These are phyloP conservation scores for Nasua narica DNA, from an alignment of 2,797 vertebrate genomes.

Conservation along the genomic window DNA sequence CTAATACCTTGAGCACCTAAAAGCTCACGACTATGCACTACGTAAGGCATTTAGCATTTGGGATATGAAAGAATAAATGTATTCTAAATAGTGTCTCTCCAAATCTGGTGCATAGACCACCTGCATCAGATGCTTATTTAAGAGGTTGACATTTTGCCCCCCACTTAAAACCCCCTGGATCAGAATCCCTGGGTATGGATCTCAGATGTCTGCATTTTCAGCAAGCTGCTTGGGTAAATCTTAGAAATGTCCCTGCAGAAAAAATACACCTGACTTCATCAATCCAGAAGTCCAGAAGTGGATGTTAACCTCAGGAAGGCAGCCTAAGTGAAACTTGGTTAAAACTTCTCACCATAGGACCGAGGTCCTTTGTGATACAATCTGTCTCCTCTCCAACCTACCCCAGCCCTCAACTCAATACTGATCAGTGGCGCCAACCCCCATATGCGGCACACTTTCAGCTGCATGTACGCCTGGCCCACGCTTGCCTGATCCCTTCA, in stretches of 20 bases:
- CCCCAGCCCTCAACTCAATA: fast-evolving
- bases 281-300: not conserved
- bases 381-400: too few species aligned
- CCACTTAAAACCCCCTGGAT: not conserved
- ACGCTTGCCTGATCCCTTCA: fast-evolving
- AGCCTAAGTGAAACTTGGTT: not conserved
- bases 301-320: not conserved
- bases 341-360: not conserved
- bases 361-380: not conserved
- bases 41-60: not conserved
- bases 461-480: fast-evolving
- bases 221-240: not conserved
- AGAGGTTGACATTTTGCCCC: not conserved
- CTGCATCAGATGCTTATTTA: not conserved
- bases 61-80: not conserved
- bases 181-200: not conserved
- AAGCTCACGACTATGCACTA: not conserved
- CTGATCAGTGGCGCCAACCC: fast-evolving
- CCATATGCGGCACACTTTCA: fast-evolving
- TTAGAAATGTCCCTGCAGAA: fast-evolving
- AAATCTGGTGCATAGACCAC: not conserved
- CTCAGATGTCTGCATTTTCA: not conserved
- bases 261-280: not conserved
- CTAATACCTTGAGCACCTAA: not conserved
- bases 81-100: not conserved